Conservation (phyloP, 1,140 invertebrate genomes). For the Halyomorpha halys region DNA sequence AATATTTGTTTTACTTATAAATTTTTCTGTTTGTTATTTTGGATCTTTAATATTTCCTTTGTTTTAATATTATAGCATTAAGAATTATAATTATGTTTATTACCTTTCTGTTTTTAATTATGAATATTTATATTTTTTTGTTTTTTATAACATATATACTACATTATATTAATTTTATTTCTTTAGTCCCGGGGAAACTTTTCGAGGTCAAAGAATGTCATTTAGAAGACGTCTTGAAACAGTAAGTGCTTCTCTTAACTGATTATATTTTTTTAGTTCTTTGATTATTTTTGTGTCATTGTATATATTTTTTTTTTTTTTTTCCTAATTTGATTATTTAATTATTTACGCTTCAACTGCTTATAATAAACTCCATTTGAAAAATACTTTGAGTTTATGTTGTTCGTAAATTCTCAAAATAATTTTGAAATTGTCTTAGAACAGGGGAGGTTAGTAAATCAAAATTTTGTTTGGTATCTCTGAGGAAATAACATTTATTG, state of each 20-base stretch:
- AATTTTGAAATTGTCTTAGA: not conserved
- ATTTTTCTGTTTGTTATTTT: not conserved
- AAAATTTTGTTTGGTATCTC: too few relatives aligned
- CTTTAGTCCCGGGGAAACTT: constrained; percentile 59
- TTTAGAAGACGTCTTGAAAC: constrained; percentile 70
- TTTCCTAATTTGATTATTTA: too few relatives aligned
- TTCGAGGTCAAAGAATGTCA: constrained; percentile 68
- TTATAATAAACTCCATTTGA: not conserved
- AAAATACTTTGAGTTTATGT: too few relatives aligned
- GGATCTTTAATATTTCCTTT: constrained; percentile 1
- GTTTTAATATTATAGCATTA: too few relatives aligned
- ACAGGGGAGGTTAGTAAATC: not conserved
- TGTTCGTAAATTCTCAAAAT: not conserved
- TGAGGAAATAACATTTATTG: too few relatives aligned
- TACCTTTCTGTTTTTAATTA: too few relatives aligned
- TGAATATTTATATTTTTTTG: too few relatives aligned
- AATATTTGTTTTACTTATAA: constrained; percentile 17
- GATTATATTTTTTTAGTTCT: not conserved
- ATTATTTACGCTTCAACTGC: not conserved
- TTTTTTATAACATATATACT: too few relatives aligned
- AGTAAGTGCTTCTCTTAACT: constrained; percentile 28
- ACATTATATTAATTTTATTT: not conserved
- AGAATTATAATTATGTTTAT: too few relatives aligned
- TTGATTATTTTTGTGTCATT: not conserved
- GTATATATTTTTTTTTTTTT: not conserved